These are phyloP conservation scores for Nemotelus nigrinus DNA, from an alignment of 2,888 invertebrate species.

Conservation along the genomic window DNA sequence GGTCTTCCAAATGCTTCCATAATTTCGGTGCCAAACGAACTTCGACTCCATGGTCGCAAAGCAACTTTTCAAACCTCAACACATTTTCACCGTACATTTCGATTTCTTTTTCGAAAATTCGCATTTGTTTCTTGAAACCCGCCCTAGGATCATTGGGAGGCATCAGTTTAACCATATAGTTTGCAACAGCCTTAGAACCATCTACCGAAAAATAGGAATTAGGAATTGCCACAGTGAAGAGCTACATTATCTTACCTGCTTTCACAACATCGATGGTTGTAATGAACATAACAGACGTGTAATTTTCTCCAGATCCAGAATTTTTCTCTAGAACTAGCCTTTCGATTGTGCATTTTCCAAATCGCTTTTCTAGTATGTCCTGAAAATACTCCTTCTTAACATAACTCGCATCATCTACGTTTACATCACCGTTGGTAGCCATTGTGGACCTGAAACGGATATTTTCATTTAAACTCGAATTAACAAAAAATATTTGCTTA, in stretches of 20 bases:
- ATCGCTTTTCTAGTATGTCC: conserved; percentile 19
- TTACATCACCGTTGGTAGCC: no score
- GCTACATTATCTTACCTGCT: neutral
- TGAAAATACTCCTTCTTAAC: conserved; percentile 26
- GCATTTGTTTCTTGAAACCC: neutral
- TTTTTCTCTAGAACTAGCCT: neutral
- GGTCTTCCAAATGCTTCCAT: conserved; percentile 16
- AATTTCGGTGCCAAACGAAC: conserved; percentile 31
- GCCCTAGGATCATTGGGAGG: conserved; percentile 5
- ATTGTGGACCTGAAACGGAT: no score
- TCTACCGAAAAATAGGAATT: conserved; percentile 47
- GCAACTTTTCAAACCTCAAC: conserved; percentile 39
- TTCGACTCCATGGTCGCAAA: conserved; percentile 4
- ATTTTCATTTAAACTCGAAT: no score
- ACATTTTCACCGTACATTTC: conserved; percentile 41
- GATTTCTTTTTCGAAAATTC: conserved; percentile 42
- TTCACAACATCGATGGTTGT: conserved; percentile 17
- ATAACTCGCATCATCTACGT: neutral
- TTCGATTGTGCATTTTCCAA: conserved; percentile 7
- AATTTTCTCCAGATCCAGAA: conserved; percentile 31
- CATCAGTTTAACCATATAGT: conserved; percentile 32
- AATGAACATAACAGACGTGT: conserved; percentile 14
- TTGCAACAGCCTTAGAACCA: neutral
- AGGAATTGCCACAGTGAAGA: neutral
- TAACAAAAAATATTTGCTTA: no score